Evolutionary conservation across 1,140 invertebrate species (phyloP).

Genomic region (Copidosoma floridanum): DNA sequence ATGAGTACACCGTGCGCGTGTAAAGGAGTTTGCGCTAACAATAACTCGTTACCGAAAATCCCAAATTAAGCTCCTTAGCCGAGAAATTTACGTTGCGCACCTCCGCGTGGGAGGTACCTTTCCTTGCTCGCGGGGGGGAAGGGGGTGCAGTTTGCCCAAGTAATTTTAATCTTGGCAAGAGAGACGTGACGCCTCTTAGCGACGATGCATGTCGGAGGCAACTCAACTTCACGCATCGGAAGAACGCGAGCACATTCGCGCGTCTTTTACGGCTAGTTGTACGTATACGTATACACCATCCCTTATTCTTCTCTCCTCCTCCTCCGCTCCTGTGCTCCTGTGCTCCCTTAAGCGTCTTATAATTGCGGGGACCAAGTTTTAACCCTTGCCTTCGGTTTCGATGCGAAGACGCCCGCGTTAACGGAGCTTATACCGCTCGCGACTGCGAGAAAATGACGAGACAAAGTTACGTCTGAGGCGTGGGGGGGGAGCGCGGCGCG

Average conservation of each 20-base stretch:
- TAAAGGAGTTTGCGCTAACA: slow-evolving; percentile 45
- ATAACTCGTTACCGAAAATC: slow-evolving; percentile 57
- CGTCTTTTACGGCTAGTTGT: slow-evolving; percentile 32
- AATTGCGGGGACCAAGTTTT: slow-evolving; percentile 48
- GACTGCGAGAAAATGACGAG: too few relatives aligned
- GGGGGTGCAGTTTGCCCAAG: slow-evolving; percentile 50
- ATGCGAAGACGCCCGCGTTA: too few relatives aligned
- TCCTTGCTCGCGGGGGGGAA: too few relatives aligned
- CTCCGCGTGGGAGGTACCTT: too few relatives aligned
- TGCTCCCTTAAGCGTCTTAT: slow-evolving; percentile 51
- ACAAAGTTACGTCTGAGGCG: too few relatives aligned
- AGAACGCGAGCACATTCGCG: slow-evolving; percentile 33
- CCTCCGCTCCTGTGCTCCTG: too few relatives aligned
- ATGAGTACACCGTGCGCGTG: background rate
- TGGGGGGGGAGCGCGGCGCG: background rate
- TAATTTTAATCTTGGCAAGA: slow-evolving; percentile 54
- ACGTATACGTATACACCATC: too few relatives aligned
- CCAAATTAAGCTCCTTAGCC: slow-evolving; percentile 57
- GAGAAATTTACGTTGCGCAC: slow-evolving; percentile 52
- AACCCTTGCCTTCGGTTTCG: slow-evolving; percentile 49
- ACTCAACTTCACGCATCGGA: slow-evolving; percentile 23
- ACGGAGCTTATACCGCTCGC: too few relatives aligned
- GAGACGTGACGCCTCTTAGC: slow-evolving; percentile 20
- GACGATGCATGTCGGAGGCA: background rate
- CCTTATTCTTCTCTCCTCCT: too few relatives aligned